These are phyloP conservation scores for Pediacus dermestoides DNA, from an alignment of 2,888 invertebrate species.

Conservation along the genomic window DNA sequence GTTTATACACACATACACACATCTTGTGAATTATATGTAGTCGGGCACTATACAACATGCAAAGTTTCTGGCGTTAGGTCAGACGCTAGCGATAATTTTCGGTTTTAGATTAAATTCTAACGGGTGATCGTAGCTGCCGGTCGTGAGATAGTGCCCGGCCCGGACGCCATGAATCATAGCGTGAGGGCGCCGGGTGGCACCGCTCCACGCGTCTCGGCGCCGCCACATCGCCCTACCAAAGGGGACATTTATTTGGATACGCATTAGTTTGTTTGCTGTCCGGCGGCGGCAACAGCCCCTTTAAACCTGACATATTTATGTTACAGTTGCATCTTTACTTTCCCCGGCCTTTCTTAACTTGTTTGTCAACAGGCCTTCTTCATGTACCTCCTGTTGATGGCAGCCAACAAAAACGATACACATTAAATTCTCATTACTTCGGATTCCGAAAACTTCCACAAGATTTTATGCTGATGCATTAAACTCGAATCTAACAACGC, in stretches of 20 bases:
- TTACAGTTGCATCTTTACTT: slow-evolving; percentile 17
- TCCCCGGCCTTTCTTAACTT: slow-evolving; percentile 15
- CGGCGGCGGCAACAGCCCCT: slow-evolving; percentile 17
- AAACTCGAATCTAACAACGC: too few species aligned
- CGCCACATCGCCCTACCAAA: slow-evolving; percentile 21
- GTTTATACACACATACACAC: slow-evolving; percentile 16
- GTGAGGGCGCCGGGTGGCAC: slow-evolving; percentile 24
- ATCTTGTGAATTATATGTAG: slow-evolving; percentile 18
- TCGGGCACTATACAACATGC: slow-evolving; percentile 7
- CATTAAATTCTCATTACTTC: slow-evolving; percentile 13
- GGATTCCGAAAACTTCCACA: too few species aligned
- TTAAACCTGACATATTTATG: slow-evolving; percentile 25
- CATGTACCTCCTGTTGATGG: slow-evolving; percentile 12
- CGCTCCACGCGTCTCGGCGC: slow-evolving; percentile 21
- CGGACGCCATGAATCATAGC: slow-evolving; percentile 29
- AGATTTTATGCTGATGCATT: too few species aligned
- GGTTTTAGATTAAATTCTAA: slow-evolving; percentile 31
- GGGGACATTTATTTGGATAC: slow-evolving; percentile 33
- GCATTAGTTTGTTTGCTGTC: slow-evolving; percentile 34
- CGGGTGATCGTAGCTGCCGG: slow-evolving; percentile 21
- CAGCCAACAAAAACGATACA: slow-evolving; percentile 9
- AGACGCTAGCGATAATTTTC: slow-evolving; percentile 32
- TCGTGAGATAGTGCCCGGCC: slow-evolving; percentile 23
- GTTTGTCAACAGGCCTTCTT: slow-evolving; percentile 20
- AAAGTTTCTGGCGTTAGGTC: slow-evolving; percentile 26